These are phyloP conservation scores for Apolygus lucorum DNA, from an alignment of 1,140 invertebrate species.

Conservation along the genomic window DNA sequence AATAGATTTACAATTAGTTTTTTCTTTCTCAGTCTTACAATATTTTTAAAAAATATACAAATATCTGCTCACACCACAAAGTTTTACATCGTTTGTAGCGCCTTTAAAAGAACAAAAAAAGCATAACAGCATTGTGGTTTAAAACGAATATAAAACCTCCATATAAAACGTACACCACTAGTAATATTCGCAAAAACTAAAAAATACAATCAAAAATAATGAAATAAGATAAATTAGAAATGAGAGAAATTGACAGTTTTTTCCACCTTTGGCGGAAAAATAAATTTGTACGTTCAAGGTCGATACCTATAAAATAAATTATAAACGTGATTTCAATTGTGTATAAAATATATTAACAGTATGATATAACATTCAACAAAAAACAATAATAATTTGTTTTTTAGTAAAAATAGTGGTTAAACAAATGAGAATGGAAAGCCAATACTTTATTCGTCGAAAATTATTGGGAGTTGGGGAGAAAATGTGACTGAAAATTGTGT, in stretches of 20 bases:
- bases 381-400: too few relatives aligned
- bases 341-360: too few relatives aligned
- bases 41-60: conserved; percentile 6
- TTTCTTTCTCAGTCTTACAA: conserved; percentile 3
- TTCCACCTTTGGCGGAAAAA: too few relatives aligned
- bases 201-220: neutral
- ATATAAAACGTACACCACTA: neutral
- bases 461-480: too few relatives aligned
- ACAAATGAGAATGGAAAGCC: too few relatives aligned
- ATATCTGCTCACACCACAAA: conserved; percentile 6
- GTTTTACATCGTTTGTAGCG: neutral
- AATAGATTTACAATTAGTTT: conserved; percentile 14
- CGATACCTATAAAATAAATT: too few relatives aligned
- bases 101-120: neutral
- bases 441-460: too few relatives aligned
- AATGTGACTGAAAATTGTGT: too few relatives aligned
- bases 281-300: too few relatives aligned
- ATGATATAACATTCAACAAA: too few relatives aligned
- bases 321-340: too few relatives aligned
- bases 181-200: neutral
- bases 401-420: too few relatives aligned
- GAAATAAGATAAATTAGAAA: neutral
- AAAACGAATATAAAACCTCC: neutral
- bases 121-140: neutral
- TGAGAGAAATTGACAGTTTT: neutral